Evolutionary conservation across 2,888 invertebrate genomes (phyloP).

Genomic region (Dinocampus coccinellae): DNA sequence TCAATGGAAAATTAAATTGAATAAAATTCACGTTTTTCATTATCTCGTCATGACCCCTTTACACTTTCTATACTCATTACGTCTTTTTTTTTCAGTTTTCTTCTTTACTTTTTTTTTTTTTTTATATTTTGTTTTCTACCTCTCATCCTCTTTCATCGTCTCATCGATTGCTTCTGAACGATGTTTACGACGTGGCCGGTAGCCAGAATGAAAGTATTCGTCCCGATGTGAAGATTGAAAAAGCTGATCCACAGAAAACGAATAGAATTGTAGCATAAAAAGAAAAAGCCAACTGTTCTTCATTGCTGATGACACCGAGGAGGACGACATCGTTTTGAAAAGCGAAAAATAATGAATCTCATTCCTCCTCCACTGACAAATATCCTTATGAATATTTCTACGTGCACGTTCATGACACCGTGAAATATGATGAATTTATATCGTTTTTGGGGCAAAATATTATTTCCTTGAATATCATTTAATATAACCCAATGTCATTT

Average conservation of each 20-base stretch:
- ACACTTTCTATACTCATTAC: slow-evolving; percentile 3
- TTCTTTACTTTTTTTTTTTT: background rate
- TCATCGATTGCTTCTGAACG: slow-evolving; percentile 16
- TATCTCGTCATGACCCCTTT: background rate
- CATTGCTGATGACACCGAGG: background rate
- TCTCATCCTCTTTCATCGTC: slow-evolving; percentile 13
- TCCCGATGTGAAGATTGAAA: slow-evolving; percentile 25
- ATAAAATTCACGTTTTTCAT: slow-evolving; percentile 24
- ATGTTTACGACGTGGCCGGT: slow-evolving; percentile 36
- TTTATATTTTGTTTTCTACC: background rate
- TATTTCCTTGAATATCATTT: background rate
- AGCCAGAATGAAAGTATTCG: slow-evolving; percentile 31
- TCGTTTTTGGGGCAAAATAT: background rate
- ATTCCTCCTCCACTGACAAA: background rate
- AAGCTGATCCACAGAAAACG: slow-evolving; percentile 14
- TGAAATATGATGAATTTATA: slow-evolving; percentile 13
- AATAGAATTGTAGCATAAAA: background rate
- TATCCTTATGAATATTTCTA: slow-evolving; percentile 23
- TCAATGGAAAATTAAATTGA: slow-evolving; percentile 32
- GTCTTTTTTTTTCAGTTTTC: slow-evolving; percentile 3
- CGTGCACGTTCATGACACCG: background rate
- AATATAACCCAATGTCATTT: no score
- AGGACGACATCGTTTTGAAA: background rate
- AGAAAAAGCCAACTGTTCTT: slow-evolving; percentile 15
- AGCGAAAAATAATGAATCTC: slow-evolving; percentile 14